phyloP scores from a whole-genome alignment of 1,140 invertebrate species.

The Homalodisca vitripennis region DNA sequence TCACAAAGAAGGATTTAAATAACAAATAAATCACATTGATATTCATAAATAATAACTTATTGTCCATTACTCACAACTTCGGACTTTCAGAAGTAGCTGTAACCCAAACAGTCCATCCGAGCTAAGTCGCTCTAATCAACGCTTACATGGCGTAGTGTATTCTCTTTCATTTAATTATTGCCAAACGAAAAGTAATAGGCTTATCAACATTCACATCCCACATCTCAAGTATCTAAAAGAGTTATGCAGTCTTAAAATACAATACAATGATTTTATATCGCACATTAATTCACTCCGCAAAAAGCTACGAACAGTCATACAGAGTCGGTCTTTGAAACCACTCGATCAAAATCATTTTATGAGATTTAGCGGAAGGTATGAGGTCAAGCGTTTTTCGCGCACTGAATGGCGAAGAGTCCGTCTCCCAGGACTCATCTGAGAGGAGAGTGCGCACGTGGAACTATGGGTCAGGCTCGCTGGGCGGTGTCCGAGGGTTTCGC shows the following conservation, averaged over 20 bases:
- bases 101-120: too few relatives aligned
- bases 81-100: too few relatives aligned
- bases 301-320: not conserved
- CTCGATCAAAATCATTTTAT: too few relatives aligned
- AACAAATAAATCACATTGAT: slow-evolving; percentile 32
- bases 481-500: slow-evolving; percentile 13
- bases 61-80: slow-evolving; percentile 18
- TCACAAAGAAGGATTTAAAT: slow-evolving; percentile 32
- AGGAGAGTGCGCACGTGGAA: not conserved
- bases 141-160: too few relatives aligned
- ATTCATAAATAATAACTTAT: slow-evolving; percentile 30
- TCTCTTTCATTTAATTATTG: not conserved
- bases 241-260: not conserved
- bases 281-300: too few relatives aligned
- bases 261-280: not conserved
- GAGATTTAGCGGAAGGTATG: too few relatives aligned
- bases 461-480: slow-evolving; percentile 25
- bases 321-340: not conserved
- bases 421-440: slow-evolving; percentile 23
- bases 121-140: too few relatives aligned
- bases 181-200: not conserved
- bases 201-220: not conserved
- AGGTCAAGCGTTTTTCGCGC: too few relatives aligned
- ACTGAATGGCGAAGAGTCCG: too few relatives aligned
- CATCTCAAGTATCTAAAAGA: not conserved